Conservation (phyloP, 2,797 vertebrate species). For the Scarus forsteni region DNA sequence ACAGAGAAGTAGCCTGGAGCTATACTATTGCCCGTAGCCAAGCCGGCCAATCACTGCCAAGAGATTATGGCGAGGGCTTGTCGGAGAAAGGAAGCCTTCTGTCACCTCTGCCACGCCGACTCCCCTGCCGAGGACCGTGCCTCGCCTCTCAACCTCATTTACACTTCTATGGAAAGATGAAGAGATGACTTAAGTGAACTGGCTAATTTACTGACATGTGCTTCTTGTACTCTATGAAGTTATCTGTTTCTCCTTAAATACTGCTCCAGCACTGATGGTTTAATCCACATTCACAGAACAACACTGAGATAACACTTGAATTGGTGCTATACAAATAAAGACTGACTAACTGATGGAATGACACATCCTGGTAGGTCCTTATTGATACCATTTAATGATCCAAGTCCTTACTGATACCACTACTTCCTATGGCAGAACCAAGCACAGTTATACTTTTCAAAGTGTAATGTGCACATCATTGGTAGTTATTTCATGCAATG, state of each 20-base stretch:
- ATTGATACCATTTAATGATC: no score
- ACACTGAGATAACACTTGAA: background rate
- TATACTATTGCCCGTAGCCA: conserved; percentile 52
- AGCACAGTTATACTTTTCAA: no score
- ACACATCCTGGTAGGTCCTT: background rate
- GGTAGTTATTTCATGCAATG: no score
- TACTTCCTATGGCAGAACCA: no score
- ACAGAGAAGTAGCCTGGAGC: conserved; percentile 62
- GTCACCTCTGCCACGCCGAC: conserved; percentile 57
- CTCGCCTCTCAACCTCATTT: conserved; percentile 36
- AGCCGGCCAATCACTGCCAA: conserved; percentile 56
- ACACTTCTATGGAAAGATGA: conserved; percentile 35
- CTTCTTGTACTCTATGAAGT: conserved; percentile 13
- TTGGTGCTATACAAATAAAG: no score
- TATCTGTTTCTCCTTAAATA: conserved; percentile 1
- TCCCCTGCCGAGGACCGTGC: conserved; percentile 15
- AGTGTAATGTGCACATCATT: no score
- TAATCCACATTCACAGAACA: background rate
- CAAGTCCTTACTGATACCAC: no score
- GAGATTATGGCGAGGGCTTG: conserved; percentile 65
- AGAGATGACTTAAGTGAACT: conserved; percentile 29
- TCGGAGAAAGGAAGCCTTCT: conserved; percentile 57
- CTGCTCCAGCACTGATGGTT: background rate
- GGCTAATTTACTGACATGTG: conserved; percentile 2
- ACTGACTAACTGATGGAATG: background rate